Conservation (phyloP, 1,140 invertebrate species). For the Cataglyphis hispanica region DNA sequence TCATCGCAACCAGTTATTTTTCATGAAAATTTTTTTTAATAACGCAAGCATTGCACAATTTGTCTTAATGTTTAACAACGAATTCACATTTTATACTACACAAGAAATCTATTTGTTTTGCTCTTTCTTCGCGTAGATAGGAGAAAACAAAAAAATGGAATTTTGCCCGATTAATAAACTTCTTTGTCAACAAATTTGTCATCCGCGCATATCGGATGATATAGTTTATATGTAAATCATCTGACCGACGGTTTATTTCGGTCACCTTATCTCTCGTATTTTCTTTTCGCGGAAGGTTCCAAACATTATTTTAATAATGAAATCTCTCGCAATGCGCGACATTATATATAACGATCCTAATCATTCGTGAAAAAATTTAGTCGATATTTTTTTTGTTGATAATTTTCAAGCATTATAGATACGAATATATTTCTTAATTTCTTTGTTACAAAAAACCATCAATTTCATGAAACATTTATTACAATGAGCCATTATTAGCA, state of each 20-base stretch:
- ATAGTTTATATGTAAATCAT: conserved; percentile 14
- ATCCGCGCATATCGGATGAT: neutral
- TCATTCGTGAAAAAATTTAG: neutral
- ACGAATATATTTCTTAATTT: neutral
- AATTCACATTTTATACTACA: neutral
- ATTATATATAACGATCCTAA: neutral
- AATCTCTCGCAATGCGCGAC: neutral
- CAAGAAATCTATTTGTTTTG: neutral
- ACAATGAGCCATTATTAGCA: no score
- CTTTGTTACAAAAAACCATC: neutral
- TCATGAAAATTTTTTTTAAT: neutral
- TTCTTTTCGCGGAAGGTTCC: conserved; percentile 3
- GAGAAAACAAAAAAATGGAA: neutral
- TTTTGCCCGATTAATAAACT: conserved; percentile 33
- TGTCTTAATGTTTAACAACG: neutral
- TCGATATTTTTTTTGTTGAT: neutral
- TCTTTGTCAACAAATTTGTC: conserved; percentile 11
- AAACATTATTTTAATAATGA: neutral
- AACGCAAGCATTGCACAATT: neutral
- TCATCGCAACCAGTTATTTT: neutral
- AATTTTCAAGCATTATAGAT: neutral
- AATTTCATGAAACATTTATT: no score
- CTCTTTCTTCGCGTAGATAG: conserved; percentile 2
- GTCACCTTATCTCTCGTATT: conserved; percentile 7
- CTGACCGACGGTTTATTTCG: neutral